Evolutionary conservation across 2,797 vertebrate genomes (phyloP).

Genomic region (Sarcophilus harrisii): DNA sequence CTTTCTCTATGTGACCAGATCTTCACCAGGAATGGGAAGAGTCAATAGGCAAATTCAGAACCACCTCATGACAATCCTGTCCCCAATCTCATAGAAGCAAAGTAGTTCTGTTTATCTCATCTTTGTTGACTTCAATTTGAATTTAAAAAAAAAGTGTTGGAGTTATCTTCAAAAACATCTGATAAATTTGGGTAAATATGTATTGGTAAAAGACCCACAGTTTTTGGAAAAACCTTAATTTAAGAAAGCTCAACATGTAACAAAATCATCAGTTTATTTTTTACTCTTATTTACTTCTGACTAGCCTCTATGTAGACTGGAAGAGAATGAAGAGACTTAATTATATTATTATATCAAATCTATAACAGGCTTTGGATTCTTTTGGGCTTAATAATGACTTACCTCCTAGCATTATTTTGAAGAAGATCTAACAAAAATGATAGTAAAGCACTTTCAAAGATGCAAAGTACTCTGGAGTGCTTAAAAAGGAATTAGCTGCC

Average conservation of each 20-base stretch:
- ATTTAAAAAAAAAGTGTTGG: not conserved
- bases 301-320: not conserved
- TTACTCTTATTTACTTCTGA: not conserved
- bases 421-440: slow-evolving; percentile 54
- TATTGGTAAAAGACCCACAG: not conserved
- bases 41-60: not conserved
- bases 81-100: not conserved
- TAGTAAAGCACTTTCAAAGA: slow-evolving; percentile 49
- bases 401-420: slow-evolving; percentile 57
- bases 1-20: not conserved
- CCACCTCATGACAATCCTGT: not conserved
- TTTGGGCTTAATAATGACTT: slow-evolving; percentile 52
- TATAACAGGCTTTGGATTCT: slow-evolving; percentile 34
- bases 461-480: slow-evolving; percentile 27
- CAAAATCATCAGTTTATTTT: not conserved
- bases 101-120: not conserved
- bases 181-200: not conserved
- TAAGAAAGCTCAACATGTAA: not conserved
- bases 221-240: not conserved
- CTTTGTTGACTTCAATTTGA: not conserved
- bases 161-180: not conserved
- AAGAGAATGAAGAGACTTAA: slow-evolving; percentile 43
- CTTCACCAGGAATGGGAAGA: not conserved
- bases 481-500: slow-evolving; percentile 49
- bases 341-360: slow-evolving; percentile 45